Conservation (phyloP, 1,140 invertebrate genomes). For the Helicorthomorpha holstii region DNA sequence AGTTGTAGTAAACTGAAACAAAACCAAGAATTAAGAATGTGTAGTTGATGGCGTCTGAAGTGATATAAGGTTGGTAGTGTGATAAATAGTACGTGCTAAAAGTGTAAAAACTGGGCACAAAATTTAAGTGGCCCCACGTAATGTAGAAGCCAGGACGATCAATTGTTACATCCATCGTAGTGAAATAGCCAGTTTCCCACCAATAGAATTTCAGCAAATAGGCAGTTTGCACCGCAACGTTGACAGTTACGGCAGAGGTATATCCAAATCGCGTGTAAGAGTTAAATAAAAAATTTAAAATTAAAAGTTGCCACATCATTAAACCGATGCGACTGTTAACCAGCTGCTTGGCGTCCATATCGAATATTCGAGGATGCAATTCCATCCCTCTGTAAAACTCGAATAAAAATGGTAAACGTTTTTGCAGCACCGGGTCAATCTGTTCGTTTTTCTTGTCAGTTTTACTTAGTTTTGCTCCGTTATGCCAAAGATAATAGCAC, state of each 20-base stretch:
- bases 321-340: conserved; percentile 35
- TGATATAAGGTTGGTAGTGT: conserved; percentile 21
- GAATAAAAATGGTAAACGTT: conserved; percentile 25
- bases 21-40: too few species aligned
- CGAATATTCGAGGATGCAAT: conserved; percentile 33
- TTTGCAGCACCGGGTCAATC: too few species aligned
- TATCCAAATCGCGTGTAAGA: conserved; percentile 25
- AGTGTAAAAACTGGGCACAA: conserved; percentile 36
- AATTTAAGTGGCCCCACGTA: conserved; percentile 40
- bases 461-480: conserved; percentile 24
- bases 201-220: conserved; percentile 43
- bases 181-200: conserved; percentile 44
- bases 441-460: conserved; percentile 14
- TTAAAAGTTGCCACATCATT: conserved; percentile 38
- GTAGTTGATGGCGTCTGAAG: conserved; percentile 12
- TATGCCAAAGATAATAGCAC: conserved; percentile 28
- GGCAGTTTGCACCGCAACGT: conserved; percentile 27
- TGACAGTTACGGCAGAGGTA: conserved; percentile 29
- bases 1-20: too few species aligned
- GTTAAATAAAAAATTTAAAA: conserved; percentile 22
- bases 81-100: conserved; percentile 34
- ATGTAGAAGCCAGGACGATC: conserved; percentile 43
- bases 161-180: conserved; percentile 40
- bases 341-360: conserved; percentile 29
- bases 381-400: conserved; percentile 41